These are phyloP conservation scores for Diuraphis noxia DNA, from an alignment of 1,140 invertebrate species.

Conservation along the genomic window DNA sequence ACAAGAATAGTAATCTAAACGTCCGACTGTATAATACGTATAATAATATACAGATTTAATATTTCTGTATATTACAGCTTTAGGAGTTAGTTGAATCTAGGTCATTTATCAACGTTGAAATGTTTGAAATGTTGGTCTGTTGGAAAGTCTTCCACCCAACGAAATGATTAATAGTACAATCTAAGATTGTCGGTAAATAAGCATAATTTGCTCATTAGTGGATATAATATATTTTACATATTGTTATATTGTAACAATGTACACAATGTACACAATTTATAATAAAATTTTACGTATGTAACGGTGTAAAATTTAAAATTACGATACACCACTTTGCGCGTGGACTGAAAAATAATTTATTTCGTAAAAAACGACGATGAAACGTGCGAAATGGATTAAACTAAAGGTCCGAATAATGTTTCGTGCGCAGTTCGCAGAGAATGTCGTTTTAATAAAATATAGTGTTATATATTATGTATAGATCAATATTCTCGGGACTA, in stretches of 20 bases:
- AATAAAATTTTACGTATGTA: not conserved
- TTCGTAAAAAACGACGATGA: conserved; percentile 13
- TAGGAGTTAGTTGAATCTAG: not conserved
- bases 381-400: not conserved
- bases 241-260: not conserved
- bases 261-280: not conserved
- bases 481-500: not conserved
- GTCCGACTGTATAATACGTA: not conserved
- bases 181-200: not conserved
- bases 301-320: not conserved
- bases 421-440: not conserved
- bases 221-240: conserved; percentile 4
- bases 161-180: not conserved
- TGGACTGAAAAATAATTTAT: not conserved
- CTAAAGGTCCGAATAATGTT: not conserved
- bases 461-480: not conserved
- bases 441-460: not conserved
- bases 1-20: not conserved
- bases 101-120: conserved; percentile 21
- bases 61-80: not conserved
- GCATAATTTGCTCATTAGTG: not conserved
- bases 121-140: not conserved
- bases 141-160: not conserved
- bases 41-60: not conserved
- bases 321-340: not conserved